Conservation (phyloP, 2,888 invertebrate species). For the Apamea sordens region DNA sequence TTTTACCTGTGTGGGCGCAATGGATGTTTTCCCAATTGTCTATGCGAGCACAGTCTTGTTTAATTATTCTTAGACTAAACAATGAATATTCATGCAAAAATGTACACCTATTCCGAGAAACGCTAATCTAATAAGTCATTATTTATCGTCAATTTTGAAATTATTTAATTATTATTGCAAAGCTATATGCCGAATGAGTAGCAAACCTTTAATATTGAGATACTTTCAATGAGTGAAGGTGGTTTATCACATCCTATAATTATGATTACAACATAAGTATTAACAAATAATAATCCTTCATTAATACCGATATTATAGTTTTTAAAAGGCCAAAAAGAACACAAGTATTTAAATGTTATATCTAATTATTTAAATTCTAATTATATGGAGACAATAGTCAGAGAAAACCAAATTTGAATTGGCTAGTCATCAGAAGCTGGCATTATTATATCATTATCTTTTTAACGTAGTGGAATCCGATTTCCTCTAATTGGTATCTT, state of each 20-base stretch:
- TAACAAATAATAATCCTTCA: neutral
- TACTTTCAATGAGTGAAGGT: neutral
- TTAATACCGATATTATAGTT: no score
- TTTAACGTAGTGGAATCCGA: neutral
- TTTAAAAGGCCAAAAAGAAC: no score
- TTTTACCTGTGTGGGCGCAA: neutral
- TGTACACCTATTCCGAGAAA: conserved; percentile 6
- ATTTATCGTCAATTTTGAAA: neutral
- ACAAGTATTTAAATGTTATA: neutral
- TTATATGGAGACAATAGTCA: neutral
- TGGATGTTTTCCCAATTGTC: neutral
- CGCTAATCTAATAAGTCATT: neutral
- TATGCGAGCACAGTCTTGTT: neutral
- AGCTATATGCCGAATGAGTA: neutral
- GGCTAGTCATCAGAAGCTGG: neutral
- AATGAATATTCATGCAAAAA: conserved; percentile 14
- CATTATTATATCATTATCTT: neutral
- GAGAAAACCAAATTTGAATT: neutral
- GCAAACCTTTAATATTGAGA: neutral
- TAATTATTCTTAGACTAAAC: neutral
- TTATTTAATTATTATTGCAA: neutral
- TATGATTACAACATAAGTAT: neutral
- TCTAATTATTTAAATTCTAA: neutral
- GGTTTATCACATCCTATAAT: neutral
- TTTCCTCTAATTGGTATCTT: neutral